Conservation (phyloP, 2,113 vertebrate genomes). For the Lucifuga dentata region DNA sequence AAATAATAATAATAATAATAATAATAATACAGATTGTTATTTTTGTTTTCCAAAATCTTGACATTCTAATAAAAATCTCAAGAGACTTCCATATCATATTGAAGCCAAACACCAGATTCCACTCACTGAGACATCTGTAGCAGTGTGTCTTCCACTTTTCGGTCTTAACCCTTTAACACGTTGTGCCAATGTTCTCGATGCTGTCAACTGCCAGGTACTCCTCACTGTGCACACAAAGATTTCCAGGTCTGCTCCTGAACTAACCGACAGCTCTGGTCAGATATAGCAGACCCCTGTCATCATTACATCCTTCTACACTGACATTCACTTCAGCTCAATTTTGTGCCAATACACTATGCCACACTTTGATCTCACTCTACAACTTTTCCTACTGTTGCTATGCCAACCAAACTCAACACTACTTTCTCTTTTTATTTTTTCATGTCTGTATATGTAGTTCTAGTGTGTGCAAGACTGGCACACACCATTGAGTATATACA, state of each 20-base stretch:
- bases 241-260: conserved; percentile 32
- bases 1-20: no score
- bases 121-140: no score
- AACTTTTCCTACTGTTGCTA: conserved; percentile 32
- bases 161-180: conserved; percentile 19
- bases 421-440: conserved; percentile 7
- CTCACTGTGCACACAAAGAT: conserved; percentile 40
- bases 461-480: no score
- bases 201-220: conserved; percentile 43
- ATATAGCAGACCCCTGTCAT: conserved; percentile 44
- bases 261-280: conserved; percentile 58
- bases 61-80: neutral
- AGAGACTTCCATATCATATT: conserved; percentile 1
- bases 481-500: no score
- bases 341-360: conserved; percentile 21
- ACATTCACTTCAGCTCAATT: conserved; percentile 19
- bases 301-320: conserved; percentile 46
- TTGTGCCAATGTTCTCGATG: conserved; percentile 25
- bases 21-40: neutral
- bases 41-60: conserved; percentile 4
- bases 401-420: conserved; percentile 36
- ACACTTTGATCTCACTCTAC: conserved; percentile 36
- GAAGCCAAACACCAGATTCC: no score
- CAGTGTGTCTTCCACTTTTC: conserved; percentile 28
- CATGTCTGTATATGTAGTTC: no score